Base-by-base conservation (phyloP, 92 coral and sea anemone genomes). In the Epizoanthus illoricatus region DNA sequence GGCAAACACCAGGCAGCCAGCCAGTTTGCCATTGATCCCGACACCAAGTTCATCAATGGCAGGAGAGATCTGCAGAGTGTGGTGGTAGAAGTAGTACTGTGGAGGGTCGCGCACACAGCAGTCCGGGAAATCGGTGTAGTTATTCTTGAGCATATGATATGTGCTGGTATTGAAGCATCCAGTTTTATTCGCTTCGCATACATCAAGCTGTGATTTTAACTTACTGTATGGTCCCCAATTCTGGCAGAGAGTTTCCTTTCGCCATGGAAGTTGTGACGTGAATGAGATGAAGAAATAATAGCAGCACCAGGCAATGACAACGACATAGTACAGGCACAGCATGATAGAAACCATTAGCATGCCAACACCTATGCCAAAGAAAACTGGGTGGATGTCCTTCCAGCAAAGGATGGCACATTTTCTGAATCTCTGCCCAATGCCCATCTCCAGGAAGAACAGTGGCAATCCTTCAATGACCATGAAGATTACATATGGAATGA, bases 381-480 rank as follows among this genome's bases (percentile, higher is more conserved):
- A 86, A 16, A 92, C 93, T 15, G 99, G 99, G 75, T 97, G 99
- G 80, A 97, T 90, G 64, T 97, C 93, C 84, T 89, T 85, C 99
- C 99, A 97, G 84, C 93, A 90, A 23, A 86, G 80, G 21, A 97
- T 88, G 72, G 99, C 99, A 79, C 98, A 94, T 75, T 88, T 91
- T 69, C 99, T 86, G 94, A 97, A 94, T 28, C 93, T 83, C 85
- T 97, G 99, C 57, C 99, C 99, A 81, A 97, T 97, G 84, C 97
- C 87, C 69, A 97, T 87, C 87, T 97, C 99, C 85, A 97, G 85
- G 82, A 97, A 94, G 87, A 97, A 94, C 64, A 97, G 89, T 2
- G 99, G 99, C 71, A 97, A 88, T 28, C 99, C 99, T 59, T 97
- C 99, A 85, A 97, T 97, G 45, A 97, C 76, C 99, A 97, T 97